Evolutionary conservation across 2,888 invertebrate species (phyloP).

Genomic region (Leptinotarsa juncta): DNA sequence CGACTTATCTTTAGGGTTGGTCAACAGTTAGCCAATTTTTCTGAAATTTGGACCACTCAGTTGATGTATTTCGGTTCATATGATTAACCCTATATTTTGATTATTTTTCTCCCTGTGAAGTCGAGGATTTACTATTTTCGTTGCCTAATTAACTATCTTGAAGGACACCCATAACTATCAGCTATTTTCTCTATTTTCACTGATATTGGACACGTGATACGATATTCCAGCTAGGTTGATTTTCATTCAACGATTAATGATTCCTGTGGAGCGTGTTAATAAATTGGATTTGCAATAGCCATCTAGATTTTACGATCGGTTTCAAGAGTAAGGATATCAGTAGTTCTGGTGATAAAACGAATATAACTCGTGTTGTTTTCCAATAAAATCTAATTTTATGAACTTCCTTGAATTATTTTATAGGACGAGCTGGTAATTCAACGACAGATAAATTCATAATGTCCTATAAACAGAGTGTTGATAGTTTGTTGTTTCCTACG

Average conservation of each 20-base stretch:
- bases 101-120: too few relatives aligned
- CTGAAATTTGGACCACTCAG: too few relatives aligned
- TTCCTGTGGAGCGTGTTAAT: neutral
- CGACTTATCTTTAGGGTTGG: too few relatives aligned
- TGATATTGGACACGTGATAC: too few relatives aligned
- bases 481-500: neutral
- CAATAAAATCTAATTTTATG: conserved; percentile 48
- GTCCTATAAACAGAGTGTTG: conserved; percentile 29
- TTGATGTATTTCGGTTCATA: too few relatives aligned
- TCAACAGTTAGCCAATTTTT: too few relatives aligned
- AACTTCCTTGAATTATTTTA: conserved; percentile 45
- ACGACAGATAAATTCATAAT: conserved; percentile 42
- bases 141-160: too few relatives aligned
- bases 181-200: too few relatives aligned
- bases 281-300: conserved; percentile 8
- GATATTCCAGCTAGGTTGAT: neutral
- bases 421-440: conserved; percentile 34
- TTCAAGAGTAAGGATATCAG: conserved; percentile 9
- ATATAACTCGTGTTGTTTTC: conserved; percentile 13
- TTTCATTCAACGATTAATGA: conserved; percentile 2
- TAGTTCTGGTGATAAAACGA: conserved; percentile 15
- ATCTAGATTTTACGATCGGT: conserved; percentile 16
- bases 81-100: too few relatives aligned
- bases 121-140: too few relatives aligned
- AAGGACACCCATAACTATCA: too few relatives aligned